These are phyloP conservation scores for Dynastes tityus DNA, from an alignment of 2,888 invertebrate genomes.

Conservation along the genomic window DNA sequence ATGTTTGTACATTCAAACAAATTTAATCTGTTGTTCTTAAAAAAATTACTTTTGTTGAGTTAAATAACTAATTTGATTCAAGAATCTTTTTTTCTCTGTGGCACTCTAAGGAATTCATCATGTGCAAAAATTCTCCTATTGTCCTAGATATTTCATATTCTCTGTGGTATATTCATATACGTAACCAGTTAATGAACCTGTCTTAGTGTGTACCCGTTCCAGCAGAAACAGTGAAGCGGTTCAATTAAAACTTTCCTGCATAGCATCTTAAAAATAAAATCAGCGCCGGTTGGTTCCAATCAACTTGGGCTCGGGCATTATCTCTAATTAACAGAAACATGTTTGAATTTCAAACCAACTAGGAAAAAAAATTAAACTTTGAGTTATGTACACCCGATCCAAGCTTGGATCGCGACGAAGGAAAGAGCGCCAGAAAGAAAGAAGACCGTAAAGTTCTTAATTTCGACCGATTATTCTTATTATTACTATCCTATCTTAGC, in stretches of 20 bases:
- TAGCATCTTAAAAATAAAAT: slow-evolving; percentile 26
- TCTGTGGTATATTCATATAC: too few species aligned
- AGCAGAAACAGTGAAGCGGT: slow-evolving; percentile 19
- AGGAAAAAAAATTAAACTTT: slow-evolving; percentile 55
- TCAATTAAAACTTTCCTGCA: slow-evolving; percentile 44
- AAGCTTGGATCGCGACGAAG: slow-evolving; percentile 35
- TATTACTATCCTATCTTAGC: slow-evolving; percentile 70
- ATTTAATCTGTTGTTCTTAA: too few species aligned
- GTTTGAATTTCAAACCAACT: slow-evolving; percentile 59
- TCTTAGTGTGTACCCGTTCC: slow-evolving; percentile 30
- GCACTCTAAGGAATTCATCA: too few species aligned
- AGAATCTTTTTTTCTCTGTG: too few species aligned
- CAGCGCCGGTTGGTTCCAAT: slow-evolving; percentile 17
- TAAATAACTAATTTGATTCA: too few species aligned
- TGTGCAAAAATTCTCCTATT: too few species aligned
- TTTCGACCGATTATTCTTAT: slow-evolving; percentile 70
- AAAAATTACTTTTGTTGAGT: too few species aligned
- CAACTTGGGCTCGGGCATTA: slow-evolving; percentile 55
- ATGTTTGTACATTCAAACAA: too few species aligned
- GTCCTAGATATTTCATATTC: too few species aligned
- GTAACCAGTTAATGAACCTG: neutral
- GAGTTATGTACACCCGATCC: slow-evolving; percentile 59
- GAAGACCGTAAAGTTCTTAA: slow-evolving; percentile 66
- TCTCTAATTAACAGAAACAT: slow-evolving; percentile 65
- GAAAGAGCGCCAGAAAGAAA: slow-evolving; percentile 24